Conservation (phyloP, 2,888 invertebrate species). For the Mythimna vitellina region DNA sequence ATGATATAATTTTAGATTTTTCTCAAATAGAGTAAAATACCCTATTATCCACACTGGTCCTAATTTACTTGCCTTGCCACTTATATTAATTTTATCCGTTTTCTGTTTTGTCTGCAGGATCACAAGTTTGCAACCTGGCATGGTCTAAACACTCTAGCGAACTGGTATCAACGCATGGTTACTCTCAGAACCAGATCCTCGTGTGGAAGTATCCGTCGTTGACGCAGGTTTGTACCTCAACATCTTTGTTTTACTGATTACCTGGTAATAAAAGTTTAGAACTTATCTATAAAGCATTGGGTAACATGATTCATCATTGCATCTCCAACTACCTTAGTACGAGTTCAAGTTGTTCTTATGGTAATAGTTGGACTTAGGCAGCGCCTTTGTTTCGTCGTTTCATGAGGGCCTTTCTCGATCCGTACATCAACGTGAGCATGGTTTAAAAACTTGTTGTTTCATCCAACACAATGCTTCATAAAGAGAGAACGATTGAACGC, state of each 20-base stretch:
- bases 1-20: no score
- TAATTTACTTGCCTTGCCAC: slow-evolving; percentile 16
- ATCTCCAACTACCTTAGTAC: no score
- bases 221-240: slow-evolving; percentile 93
- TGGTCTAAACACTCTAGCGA: slow-evolving; percentile 99
- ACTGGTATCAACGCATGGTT: slow-evolving; percentile 99
- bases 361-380: neutral
- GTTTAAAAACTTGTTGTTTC: no score
- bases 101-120: slow-evolving; percentile 90
- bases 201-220: slow-evolving; percentile 99
- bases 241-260: neutral
- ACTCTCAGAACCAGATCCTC: slow-evolving; percentile 99
- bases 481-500: no score
- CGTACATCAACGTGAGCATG: no score
- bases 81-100: neutral
- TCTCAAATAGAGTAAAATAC: no score
- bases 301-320: no score
- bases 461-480: no score
- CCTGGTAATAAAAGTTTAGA: neutral
- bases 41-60: neutral
- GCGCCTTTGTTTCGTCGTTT: neutral
- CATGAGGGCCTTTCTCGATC: no score
- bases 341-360: neutral
- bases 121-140: slow-evolving; percentile 99
- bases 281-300: neutral